Conservation (phyloP, 2,888 invertebrate species). For the Orthosia gothica region DNA sequence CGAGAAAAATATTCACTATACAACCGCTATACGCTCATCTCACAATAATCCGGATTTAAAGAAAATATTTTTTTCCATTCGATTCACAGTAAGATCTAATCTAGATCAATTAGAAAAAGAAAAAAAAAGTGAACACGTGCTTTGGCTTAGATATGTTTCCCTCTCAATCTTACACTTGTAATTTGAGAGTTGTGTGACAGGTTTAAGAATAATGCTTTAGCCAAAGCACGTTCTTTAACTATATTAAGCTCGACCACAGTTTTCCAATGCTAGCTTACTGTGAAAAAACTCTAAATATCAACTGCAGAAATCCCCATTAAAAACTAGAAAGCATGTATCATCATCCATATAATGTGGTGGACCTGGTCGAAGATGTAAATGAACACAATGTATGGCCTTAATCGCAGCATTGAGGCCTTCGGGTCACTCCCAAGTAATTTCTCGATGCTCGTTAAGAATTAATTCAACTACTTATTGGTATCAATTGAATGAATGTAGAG, state of each 20-base stretch:
- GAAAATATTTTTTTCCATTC: no score
- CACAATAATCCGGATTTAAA: no score
- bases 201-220: not conserved
- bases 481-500: conserved; percentile 76
- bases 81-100: no score
- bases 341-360: conserved; percentile 54
- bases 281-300: conserved; percentile 15
- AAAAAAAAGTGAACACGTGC: not conserved
- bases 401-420: conserved; percentile 74
- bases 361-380: conserved; percentile 65
- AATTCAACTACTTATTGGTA: conserved; percentile 79
- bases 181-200: not conserved
- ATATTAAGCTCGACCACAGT: not conserved
- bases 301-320: conserved; percentile 37
- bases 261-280: not conserved
- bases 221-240: no score
- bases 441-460: conserved; percentile 77
- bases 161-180: not conserved
- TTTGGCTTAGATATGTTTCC: conserved; percentile 8
- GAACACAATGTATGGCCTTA: conserved; percentile 76
- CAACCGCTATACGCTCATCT: no score
- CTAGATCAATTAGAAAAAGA: not conserved
- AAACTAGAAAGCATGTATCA: conserved; percentile 65
- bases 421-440: conserved; percentile 71
- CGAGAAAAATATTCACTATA: no score